Percentiles rank a stretch among this genome's conserved stretches.
These are phyloP conservation scores for Labeo rohita DNA, from an alignment of 2,113 vertebrate species.

Conservation along the genomic window DNA sequence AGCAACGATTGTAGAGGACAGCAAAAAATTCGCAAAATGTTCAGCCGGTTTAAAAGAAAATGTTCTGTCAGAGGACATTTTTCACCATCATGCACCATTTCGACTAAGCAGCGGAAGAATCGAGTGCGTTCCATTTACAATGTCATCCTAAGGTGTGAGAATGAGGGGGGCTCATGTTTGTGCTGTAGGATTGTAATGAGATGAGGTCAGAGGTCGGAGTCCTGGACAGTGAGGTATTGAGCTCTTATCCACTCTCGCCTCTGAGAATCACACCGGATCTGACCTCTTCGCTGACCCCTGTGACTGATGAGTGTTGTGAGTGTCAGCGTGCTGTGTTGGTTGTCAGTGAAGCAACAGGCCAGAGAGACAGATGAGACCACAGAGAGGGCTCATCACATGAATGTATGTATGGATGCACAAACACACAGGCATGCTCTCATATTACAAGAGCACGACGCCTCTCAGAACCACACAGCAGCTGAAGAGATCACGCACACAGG, in stretches of 20 bases:
- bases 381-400: conserved; percentile 46
- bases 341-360: conserved; percentile 50
- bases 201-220: conserved; percentile 29
- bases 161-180: conserved; percentile 26
- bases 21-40: background rate
- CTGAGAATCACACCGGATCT: conserved; percentile 42
- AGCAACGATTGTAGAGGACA: background rate
- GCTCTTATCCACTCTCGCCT: conserved; percentile 43
- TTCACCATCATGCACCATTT: conserved; percentile 1
- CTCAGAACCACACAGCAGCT: conserved; percentile 17
- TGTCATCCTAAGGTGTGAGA: background rate
- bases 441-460: conserved; percentile 9
- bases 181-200: conserved; percentile 50
- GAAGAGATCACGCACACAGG: conserved; percentile 16
- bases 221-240: conserved; percentile 41
- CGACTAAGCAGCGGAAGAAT: background rate
- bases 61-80: conserved; percentile 11
- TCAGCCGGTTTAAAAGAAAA: background rate
- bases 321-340: conserved; percentile 7
- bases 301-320: conserved; percentile 52
- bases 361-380: conserved; percentile 50
- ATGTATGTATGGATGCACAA: conserved; percentile 44
- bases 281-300: conserved; percentile 50
- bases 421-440: conserved; percentile 19
- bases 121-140: background rate